Evolutionary conservation across 2,797 vertebrate species (phyloP).

Genomic region (Notolabrus celidotus): DNA sequence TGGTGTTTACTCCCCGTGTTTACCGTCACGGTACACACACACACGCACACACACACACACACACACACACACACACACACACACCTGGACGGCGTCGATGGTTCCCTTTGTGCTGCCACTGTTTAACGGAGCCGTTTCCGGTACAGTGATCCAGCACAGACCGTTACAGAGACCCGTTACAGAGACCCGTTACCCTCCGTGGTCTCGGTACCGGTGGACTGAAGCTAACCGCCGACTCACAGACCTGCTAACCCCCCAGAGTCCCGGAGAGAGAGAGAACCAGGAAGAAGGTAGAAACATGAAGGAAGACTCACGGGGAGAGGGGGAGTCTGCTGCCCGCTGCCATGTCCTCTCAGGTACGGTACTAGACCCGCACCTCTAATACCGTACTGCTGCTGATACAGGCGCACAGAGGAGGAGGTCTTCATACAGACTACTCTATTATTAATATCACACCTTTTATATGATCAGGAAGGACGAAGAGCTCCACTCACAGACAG

Average conservation of each 20-base stretch:
- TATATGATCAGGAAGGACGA: too few relatives aligned
- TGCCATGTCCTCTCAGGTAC: slow-evolving; percentile 22
- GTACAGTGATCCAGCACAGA: too few relatives aligned
- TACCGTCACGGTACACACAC: too few relatives aligned
- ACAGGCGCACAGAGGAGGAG: too few relatives aligned
- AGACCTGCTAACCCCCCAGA: background rate
- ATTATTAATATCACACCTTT: too few relatives aligned
- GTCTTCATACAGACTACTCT: too few relatives aligned
- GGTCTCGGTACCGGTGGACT: too few relatives aligned
- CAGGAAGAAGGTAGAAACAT: background rate
- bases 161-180: too few relatives aligned
- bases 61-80: too few relatives aligned
- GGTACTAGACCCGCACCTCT: slow-evolving; percentile 1
- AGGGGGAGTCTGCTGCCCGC: background rate
- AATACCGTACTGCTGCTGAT: slow-evolving; percentile 17
- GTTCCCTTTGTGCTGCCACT: background rate
- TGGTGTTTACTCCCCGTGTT: too few relatives aligned
- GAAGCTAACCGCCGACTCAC: background rate
- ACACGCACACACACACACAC: too few relatives aligned
- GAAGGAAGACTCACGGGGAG: slow-evolving; percentile 21
- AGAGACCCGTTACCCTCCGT: background rate
- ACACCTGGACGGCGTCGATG: background rate
- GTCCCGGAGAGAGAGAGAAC: background rate
- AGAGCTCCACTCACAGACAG: too few relatives aligned
- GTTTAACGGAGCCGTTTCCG: background rate